Evolutionary conservation across 2,113 vertebrate species (phyloP).

Genomic region (Chloebia gouldiae): DNA sequence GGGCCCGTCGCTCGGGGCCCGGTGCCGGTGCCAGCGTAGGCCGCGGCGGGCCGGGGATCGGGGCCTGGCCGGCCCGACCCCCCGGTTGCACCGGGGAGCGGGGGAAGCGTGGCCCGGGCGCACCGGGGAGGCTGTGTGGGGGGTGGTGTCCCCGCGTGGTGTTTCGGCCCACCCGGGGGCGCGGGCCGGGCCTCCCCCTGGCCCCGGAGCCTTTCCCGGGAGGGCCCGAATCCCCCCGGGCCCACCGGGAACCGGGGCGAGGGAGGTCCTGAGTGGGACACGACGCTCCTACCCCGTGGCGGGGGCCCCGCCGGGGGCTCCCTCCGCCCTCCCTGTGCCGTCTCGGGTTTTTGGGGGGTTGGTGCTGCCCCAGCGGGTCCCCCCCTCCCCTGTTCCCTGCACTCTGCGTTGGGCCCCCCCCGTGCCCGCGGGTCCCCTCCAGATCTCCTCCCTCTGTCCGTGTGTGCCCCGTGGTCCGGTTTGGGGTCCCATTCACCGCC

Average conservation of each 20-base stretch:
- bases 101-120: not conserved
- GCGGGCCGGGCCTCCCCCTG: not conserved
- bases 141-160: not conserved
- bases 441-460: fast-evolving
- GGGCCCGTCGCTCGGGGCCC: no score
- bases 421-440: not conserved
- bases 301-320: not conserved
- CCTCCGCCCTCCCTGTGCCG: not conserved
- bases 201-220: not conserved
- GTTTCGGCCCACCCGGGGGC: not conserved
- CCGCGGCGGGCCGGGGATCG: no score
- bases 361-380: not conserved
- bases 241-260: slow-evolving; percentile 44
- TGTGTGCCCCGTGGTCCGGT: fast-evolving
- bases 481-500: not conserved
- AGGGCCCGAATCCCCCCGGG: slow-evolving; percentile 21
- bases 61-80: not conserved
- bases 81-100: not conserved
- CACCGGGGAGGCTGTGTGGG: not conserved
- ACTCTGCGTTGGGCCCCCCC: fast-evolving
- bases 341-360: not conserved
- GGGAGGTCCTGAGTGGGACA: not conserved
- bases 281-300: not conserved
- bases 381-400: not conserved
- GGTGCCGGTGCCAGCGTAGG: not conserved